These are phyloP conservation scores for Aplysina aerophoba DNA, from an alignment of 37 sponge, comb jelly and placozoan genomes.

Conservation along the genomic window DNA sequence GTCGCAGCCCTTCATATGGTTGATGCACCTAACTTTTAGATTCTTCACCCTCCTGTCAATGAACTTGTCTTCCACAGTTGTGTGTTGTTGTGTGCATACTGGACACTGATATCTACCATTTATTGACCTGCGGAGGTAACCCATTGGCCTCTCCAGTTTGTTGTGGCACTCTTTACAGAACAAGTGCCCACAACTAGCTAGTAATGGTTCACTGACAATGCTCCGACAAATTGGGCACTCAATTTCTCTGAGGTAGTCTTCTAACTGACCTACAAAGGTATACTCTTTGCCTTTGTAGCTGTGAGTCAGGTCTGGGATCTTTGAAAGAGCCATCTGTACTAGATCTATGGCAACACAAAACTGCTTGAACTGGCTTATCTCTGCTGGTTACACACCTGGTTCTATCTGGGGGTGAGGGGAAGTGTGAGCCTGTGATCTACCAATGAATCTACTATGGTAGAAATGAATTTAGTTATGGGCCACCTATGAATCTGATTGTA, in stretches of 20 bases:
- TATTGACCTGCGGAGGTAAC: too few species aligned
- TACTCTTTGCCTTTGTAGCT: not conserved
- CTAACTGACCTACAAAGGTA: not conserved
- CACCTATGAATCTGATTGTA: too few species aligned
- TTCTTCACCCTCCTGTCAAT: not conserved
- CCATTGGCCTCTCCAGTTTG: too few species aligned
- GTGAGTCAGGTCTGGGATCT: not conserved
- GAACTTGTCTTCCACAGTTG: not conserved
- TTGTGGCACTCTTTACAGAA: conserved; percentile 2
- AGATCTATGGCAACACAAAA: too few species aligned
- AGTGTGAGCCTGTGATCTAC: too few species aligned
- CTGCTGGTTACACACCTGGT: too few species aligned
- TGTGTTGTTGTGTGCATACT: not conserved
- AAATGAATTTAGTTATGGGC: too few species aligned
- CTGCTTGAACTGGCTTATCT: too few species aligned
- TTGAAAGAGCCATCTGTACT: not conserved
- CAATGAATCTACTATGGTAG: too few species aligned
- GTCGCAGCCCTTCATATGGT: not conserved
- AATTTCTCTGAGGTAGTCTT: not conserved
- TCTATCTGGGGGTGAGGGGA: too few species aligned
- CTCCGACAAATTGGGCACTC: conserved; percentile 6
- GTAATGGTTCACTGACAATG: conserved; percentile 7
- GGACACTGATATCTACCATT: not conserved
- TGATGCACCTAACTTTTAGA: not conserved
- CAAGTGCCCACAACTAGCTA: conserved; percentile 27